A percentile compares a stretch with the other conserved stretches of the same genome.
phyloP scores from a whole-genome alignment of 2,888 invertebrate genomes.

The Cantharis nigra region DNA sequence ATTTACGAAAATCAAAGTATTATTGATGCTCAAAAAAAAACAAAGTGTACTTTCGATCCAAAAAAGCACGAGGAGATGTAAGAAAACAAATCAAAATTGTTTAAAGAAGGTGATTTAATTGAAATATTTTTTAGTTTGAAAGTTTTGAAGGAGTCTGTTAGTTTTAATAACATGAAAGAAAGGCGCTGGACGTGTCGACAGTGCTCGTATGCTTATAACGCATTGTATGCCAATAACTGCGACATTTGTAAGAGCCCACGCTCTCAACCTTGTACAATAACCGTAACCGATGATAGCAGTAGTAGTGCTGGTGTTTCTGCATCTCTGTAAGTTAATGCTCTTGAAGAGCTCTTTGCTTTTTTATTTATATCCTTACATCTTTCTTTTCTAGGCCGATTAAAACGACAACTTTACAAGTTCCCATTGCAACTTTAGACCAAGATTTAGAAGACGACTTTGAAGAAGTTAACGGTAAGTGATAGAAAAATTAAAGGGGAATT shows the following conservation, averaged over 20 bases:
- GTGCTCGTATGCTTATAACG: constrained; percentile 88
- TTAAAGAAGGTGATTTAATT: neutral
- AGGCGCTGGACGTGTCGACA: constrained; percentile 87
- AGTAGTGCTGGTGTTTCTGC: constrained; percentile 35
- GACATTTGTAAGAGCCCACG: constrained; percentile 78
- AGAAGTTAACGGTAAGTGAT: constrained; percentile 60
- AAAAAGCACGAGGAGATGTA: constrained; percentile 51
- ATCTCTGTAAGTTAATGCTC: constrained; percentile 25
- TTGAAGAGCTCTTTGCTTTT: neutral
- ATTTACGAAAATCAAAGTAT: constrained; percentile 53
- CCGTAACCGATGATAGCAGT: constrained; percentile 64
- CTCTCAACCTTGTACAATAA: constrained; percentile 70
- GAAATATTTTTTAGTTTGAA: constrained; percentile 42
- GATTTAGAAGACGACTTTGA: constrained; percentile 73
- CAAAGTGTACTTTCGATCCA: constrained; percentile 43
- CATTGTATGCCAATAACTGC: constrained; percentile 77
- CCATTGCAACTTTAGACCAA: constrained; percentile 70
- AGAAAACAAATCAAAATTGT: constrained; percentile 11
- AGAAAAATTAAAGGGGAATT: neutral
- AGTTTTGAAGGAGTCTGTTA: constrained; percentile 44
- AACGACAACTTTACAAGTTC: constrained; percentile 53
- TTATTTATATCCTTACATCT: neutral
- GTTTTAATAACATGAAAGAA: constrained; percentile 48
- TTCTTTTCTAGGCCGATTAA: constrained; percentile 47
- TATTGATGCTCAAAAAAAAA: constrained; percentile 46